Conservation (phyloP, 2,888 invertebrate genomes). For the Scaptomyza parva region DNA sequence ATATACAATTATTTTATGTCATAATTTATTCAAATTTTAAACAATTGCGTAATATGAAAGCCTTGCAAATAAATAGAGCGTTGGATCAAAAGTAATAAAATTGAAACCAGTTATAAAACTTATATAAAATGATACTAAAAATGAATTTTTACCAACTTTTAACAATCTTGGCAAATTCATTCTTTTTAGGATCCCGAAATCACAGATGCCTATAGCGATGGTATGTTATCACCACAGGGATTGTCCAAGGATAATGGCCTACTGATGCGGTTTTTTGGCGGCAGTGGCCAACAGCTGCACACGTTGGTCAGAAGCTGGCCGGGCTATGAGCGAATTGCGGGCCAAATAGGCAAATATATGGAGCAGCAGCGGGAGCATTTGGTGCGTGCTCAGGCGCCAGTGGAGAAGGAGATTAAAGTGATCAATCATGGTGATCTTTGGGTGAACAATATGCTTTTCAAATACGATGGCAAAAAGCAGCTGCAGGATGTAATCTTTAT, state of each 20-base stretch:
- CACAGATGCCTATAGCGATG: slow-evolving; percentile 58
- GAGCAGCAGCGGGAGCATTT: slow-evolving; percentile 62
- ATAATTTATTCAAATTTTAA: too few species aligned
- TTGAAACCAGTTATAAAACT: too few species aligned
- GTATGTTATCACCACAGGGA: slow-evolving; percentile 66
- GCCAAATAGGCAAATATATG: slow-evolving; percentile 74
- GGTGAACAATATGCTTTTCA: slow-evolving; percentile 86
- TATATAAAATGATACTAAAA: too few species aligned
- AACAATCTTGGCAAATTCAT: too few species aligned
- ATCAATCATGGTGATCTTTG: slow-evolving; percentile 86
- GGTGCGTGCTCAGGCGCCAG: slow-evolving; percentile 64
- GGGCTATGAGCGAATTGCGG: slow-evolving; percentile 84
- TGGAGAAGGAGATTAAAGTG: slow-evolving; percentile 80
- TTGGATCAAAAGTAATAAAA: too few species aligned
- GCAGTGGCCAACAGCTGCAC: slow-evolving; percentile 65
- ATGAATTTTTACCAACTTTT: too few species aligned
- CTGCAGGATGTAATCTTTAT: slow-evolving; percentile 72
- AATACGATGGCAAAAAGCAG: slow-evolving; percentile 70
- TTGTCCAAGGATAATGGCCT: slow-evolving; percentile 61
- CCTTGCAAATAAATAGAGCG: too few species aligned
- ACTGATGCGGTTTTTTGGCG: slow-evolving; percentile 63
- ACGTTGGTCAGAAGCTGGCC: slow-evolving; percentile 83
- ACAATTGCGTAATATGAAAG: too few species aligned
- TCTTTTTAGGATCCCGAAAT: slow-evolving; percentile 60
- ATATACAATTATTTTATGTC: too few species aligned